Base-by-base conservation (phyloP, 2,888 invertebrate species). In the Shargacucullia verbasci region DNA sequence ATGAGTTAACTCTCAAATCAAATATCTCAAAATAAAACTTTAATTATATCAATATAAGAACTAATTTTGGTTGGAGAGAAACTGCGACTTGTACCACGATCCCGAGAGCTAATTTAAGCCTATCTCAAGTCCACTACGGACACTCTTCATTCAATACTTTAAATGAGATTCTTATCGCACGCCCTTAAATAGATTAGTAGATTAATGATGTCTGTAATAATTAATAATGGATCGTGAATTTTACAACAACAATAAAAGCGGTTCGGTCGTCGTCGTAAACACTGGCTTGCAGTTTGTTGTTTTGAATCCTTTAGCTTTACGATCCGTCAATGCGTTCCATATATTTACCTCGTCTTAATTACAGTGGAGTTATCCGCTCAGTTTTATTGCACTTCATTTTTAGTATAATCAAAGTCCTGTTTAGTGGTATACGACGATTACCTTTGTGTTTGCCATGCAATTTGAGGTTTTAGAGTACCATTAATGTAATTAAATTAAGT, bases 141-240 rank as follows among this genome's bases (percentile, higher is more conserved):
- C 93, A 93, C 93, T 93, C 92, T 92, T 93, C 93, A 93, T 93
- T 93, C 93, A 93, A 93, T 93, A 91, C 92, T 92, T 94, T 93
- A 94, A 94, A 94, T 93, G 92, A 94, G 94, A 94, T 94, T 91
- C 92, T 94, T 94, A 94, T 94, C 94, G 88, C 82, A 82, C 89
- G 86, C 91, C 92, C 92, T 92, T 94, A 92, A 93, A 94, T 94
- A 94, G 92, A 93, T 93, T 93, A 94, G 91, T 93, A 93, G 93
- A 94, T 94, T 94, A 93, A 94, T 94, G 93, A 92, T 91, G 92
- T 88, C 93, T 90, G 91, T 93, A 93, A 93, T 94, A 93, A 94
- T 94, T 93, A 94, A 94, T 94, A 93, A 94, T 92, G 93, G 91
- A 91, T 92, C 87, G 89, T 93, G 92, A 91, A 92, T 92, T 94